phyloP scores from a whole-genome alignment of 2,113 vertebrate species.

The Talpa occidentalis region DNA sequence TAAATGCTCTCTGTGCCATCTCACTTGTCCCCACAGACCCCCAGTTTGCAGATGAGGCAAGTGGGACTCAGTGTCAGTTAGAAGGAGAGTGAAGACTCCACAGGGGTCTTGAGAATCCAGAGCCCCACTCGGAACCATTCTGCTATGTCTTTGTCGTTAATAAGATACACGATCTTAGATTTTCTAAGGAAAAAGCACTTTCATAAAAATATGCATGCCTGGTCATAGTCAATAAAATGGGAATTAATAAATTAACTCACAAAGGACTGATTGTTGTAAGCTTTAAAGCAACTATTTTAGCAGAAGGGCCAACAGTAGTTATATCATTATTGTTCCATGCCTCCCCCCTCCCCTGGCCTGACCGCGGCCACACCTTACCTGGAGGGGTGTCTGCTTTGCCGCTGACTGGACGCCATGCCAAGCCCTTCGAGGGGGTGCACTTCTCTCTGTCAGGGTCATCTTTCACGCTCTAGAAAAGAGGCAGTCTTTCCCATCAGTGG shows the following conservation, averaged over 20 bases:
- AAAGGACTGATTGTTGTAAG: fast-evolving
- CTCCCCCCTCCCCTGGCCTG: fast-evolving
- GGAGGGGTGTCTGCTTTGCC: slow-evolving; percentile 81
- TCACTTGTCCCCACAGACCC: background rate
- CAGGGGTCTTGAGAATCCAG: background rate
- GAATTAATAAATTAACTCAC: background rate
- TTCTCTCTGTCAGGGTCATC: slow-evolving; percentile 64
- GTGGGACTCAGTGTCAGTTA: background rate
- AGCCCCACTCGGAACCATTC: background rate
- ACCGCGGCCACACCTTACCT: slow-evolving; percentile 77
- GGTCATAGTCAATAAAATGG: background rate
- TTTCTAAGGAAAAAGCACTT: background rate
- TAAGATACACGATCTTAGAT: background rate
- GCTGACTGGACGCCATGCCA: slow-evolving; percentile 80
- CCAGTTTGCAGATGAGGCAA: background rate
- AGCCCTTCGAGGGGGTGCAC: slow-evolving; percentile 4
- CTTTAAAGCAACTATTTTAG: background rate
- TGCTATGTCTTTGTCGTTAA: background rate
- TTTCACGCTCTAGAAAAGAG: slow-evolving; percentile 81
- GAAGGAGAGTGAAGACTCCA: background rate
- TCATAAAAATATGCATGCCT: background rate
- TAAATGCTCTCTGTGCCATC: fast-evolving
- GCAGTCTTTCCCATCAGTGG: background rate
- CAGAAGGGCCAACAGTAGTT: background rate
- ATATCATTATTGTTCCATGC: too few species aligned